Evolutionary conservation across 2,797 vertebrate genomes (phyloP).

Genomic region (Synanceia verrucosa): DNA sequence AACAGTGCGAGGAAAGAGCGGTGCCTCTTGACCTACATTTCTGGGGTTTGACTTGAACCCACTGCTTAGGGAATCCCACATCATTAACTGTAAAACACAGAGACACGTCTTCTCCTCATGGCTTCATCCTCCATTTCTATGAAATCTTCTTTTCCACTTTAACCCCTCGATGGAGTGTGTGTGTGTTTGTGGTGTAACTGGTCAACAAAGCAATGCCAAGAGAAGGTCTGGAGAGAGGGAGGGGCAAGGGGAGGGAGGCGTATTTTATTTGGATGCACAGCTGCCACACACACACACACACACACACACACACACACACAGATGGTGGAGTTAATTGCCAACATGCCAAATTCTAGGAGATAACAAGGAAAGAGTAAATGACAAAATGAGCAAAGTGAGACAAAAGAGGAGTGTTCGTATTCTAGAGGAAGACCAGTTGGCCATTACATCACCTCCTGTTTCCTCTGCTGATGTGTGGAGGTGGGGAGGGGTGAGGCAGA

Average conservation of each 20-base stretch:
- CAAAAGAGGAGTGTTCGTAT: not conserved
- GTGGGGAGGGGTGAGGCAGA: not conserved
- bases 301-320: constrained; percentile 30
- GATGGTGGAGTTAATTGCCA: constrained; percentile 26
- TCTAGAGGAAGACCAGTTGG: not conserved
- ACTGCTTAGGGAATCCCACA: constrained; percentile 61
- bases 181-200: no score
- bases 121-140: not conserved
- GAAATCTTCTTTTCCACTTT: constrained; percentile 17
- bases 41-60: constrained; percentile 36
- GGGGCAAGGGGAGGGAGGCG: constrained; percentile 2
- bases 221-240: constrained; percentile 1
- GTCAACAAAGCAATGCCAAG: no score
- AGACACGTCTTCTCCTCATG: not conserved
- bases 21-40: constrained; percentile 67
- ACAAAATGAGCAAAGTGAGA: not conserved
- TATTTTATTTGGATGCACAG: constrained; percentile 28
- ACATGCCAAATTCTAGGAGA: constrained; percentile 39
- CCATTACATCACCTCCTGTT: constrained; percentile 51
- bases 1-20: constrained; percentile 43
- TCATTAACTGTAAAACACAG: constrained; percentile 1
- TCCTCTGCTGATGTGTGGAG: constrained; percentile 28
- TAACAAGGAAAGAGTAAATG: constrained; percentile 1
- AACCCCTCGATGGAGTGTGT: constrained; percentile 12
- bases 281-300: constrained; percentile 19